Conservation (phyloP, 2,797 vertebrate species). For the Anolis apletophallus region DNA sequence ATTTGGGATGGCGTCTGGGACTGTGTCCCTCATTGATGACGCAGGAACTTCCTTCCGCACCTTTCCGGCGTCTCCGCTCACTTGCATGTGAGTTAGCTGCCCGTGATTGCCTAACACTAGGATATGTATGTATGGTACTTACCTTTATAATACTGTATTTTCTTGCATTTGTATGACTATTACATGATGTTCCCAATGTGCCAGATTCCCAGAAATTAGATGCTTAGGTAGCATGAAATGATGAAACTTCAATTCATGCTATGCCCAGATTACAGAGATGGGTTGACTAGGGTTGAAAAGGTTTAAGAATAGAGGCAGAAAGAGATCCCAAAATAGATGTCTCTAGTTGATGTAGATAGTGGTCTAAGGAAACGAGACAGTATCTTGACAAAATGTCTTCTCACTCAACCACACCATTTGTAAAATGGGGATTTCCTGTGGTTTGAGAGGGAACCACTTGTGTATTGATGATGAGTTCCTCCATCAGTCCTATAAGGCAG, state of each 20-base stretch:
- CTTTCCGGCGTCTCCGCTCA: too few species aligned
- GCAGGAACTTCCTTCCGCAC: too few species aligned
- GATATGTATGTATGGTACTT: too few species aligned
- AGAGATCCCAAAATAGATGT: neutral
- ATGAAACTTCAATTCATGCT: neutral
- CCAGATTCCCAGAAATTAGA: neutral
- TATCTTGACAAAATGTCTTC: too few species aligned
- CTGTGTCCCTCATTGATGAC: too few species aligned
- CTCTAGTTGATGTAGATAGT: neutral
- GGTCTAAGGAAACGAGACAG: neutral
- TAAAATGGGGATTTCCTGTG: neutral
- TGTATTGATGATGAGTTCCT: too few species aligned
- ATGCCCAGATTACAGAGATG: slow-evolving; percentile 11
- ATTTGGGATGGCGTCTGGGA: too few species aligned
- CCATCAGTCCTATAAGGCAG: too few species aligned
- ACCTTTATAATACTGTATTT: too few species aligned
- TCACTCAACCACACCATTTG: neutral
- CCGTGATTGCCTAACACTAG: too few species aligned
- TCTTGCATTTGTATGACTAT: too few species aligned
- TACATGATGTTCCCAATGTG: neutral
- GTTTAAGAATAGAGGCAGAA: neutral
- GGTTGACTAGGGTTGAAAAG: slow-evolving; percentile 1
- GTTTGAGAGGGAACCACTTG: neutral
- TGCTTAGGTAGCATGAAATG: neutral
- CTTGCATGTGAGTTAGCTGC: too few species aligned